Conservation (phyloP, 2,888 invertebrate species). For the Galeruca laticollis region DNA sequence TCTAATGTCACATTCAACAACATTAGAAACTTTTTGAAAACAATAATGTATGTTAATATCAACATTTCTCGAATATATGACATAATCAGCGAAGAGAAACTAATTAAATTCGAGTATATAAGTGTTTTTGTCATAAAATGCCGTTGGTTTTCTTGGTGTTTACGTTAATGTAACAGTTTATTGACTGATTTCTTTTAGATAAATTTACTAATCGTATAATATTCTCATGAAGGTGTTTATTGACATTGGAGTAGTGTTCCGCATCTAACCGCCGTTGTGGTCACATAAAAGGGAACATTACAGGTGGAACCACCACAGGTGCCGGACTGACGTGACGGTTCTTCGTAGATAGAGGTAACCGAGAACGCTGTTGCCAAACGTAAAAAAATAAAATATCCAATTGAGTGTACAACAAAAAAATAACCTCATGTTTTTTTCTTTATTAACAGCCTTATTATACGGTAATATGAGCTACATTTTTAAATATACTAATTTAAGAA, state of each 20-base stretch:
- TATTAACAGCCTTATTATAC: too few species aligned
- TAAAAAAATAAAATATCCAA: neutral
- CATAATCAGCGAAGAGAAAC: too few species aligned
- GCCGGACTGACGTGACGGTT: conserved; percentile 19
- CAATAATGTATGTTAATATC: too few species aligned
- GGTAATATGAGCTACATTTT: too few species aligned
- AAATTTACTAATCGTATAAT: neutral
- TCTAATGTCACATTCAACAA: neutral
- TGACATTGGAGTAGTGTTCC: conserved; percentile 20
- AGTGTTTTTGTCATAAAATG: neutral
- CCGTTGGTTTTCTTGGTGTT: neutral
- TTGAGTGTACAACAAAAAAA: too few species aligned
- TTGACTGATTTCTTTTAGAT: neutral
- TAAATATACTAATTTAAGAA: too few species aligned
- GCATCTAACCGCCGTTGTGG: conserved; percentile 7
- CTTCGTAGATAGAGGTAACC: conserved; percentile 27
- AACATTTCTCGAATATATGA: too few species aligned
- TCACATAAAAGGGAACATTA: conserved; percentile 9
- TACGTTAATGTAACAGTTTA: neutral
- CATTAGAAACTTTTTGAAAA: too few species aligned
- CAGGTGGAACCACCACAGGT: conserved; percentile 34
- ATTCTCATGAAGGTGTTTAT: neutral
- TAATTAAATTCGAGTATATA: too few species aligned
- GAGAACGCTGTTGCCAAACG: conserved; percentile 18
- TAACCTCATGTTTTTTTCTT: too few species aligned